Evolutionary conservation across 2,797 vertebrate genomes (phyloP), one percentile per base, ranked within the genome.

Genomic region (Notolabrus celidotus): DNA sequence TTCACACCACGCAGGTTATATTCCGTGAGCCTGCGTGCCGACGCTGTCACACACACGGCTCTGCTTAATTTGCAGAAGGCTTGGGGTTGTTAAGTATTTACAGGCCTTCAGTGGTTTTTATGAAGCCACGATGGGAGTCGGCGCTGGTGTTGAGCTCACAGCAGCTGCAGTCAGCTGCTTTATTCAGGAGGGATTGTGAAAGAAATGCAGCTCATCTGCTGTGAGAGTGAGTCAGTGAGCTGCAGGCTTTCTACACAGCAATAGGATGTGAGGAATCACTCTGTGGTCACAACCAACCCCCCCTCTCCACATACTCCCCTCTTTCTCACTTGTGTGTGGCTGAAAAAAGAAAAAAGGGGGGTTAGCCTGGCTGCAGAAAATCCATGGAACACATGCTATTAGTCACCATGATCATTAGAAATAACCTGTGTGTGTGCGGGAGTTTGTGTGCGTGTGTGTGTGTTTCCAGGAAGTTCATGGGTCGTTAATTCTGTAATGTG

Each of bases 351-450:
- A 50, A 22, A n/a, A 54, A 23, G 1, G 57, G 72, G 49, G 31
- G 38, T 59, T 63, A 74, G 41, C 52, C 46, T 59, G 31, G 75
- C 71, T 75, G 63, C 17, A 74, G 80, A 60, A 74, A 82, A 87
- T 80, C 77, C 61, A 78, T 64, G 20, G 59, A 74, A 52, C 67
- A 74, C 77, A 77, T 65, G 53, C 74, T 54, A 74, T 91, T 88
- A 91, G 85, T 92, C 91, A 90, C 69, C 64, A 15, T 45, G 64
- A 84, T 63, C 74, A 76, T 88, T 73, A 64, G 65, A 55, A 45
- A 59, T 50, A 12, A 38, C 60, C 39, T 57, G 34, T 27, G 17
- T 11, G 34, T 11, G 34, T 36, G 34, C 27, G 19, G 42, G 54
- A 49, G 50, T 42, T 36, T 15, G 45, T 33, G 42, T 19, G 54